Conservation (phyloP, 2,797 vertebrate genomes). For the Melopsittacus undulatus region DNA sequence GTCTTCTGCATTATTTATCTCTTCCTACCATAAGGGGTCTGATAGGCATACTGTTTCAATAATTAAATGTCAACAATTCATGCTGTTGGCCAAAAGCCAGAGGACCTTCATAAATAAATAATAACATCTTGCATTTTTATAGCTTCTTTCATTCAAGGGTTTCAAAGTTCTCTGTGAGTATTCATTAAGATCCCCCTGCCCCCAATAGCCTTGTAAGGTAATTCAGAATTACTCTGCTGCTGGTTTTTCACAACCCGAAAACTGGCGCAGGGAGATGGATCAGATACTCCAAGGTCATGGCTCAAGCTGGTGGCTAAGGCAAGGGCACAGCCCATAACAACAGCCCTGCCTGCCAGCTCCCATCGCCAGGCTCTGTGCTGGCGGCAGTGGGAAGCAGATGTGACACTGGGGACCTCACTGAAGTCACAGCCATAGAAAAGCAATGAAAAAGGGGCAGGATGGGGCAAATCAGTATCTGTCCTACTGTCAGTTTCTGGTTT, state of each 20-base stretch:
- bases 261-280: background rate
- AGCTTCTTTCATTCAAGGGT: constrained; percentile 58
- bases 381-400: background rate
- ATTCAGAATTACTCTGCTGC: background rate
- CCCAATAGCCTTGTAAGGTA: background rate
- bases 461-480: background rate
- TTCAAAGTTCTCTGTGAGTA: constrained; percentile 26
- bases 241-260: fast-evolving
- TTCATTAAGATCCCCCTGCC: background rate
- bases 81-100: constrained; percentile 65
- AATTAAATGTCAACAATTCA: constrained; percentile 77
- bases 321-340: fast-evolving
- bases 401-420: background rate
- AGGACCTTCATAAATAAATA: constrained; percentile 69
- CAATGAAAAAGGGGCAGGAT: background rate
- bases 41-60: constrained; percentile 70
- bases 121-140: constrained; percentile 62
- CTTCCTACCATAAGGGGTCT: constrained; percentile 64
- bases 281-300: background rate
- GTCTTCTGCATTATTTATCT: constrained; percentile 74
- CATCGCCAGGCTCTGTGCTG: fast-evolving
- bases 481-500: background rate
- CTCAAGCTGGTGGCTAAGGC: fast-evolving
- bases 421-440: background rate
- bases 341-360: background rate